phyloP scores from a whole-genome alignment of 2,113 vertebrate genomes.

The Dipodomys merriami region DNA sequence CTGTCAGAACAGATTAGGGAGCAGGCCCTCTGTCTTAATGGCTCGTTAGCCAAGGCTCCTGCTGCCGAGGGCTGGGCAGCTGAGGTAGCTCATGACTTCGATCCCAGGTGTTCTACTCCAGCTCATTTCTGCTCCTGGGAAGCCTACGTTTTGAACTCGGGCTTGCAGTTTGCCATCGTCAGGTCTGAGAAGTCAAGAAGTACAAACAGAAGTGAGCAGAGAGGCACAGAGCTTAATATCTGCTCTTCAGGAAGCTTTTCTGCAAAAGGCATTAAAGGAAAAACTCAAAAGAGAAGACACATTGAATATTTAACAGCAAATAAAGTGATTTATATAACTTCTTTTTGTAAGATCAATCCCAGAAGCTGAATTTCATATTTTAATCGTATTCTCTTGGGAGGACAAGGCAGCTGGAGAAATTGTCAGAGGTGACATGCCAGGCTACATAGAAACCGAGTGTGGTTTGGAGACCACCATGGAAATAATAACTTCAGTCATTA shows the following conservation, averaged over 20 bases:
- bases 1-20: neutral
- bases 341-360: constrained; percentile 52
- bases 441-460: constrained; percentile 78
- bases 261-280: neutral
- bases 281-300: neutral
- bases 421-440: constrained; percentile 82
- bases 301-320: neutral
- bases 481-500: constrained; percentile 81
- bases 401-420: constrained; percentile 84
- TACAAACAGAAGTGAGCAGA: neutral
- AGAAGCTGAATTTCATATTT: constrained; percentile 74
- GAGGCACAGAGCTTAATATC: neutral
- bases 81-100: neutral
- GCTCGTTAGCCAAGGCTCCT: neutral
- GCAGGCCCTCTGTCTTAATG: neutral
- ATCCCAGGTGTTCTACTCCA: neutral
- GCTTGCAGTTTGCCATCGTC: neutral
- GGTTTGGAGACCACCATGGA: constrained; percentile 80
- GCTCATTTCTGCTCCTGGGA: constrained; percentile 9
- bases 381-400: constrained; percentile 77
- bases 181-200: neutral
- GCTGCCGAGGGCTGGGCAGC: neutral
- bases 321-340: constrained; percentile 58
- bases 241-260: constrained; percentile 33
- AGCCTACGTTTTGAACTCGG: neutral